Evolutionary conservation across 2,113 vertebrate species (phyloP).

Genomic region (Rhagologus leucostigma): DNA sequence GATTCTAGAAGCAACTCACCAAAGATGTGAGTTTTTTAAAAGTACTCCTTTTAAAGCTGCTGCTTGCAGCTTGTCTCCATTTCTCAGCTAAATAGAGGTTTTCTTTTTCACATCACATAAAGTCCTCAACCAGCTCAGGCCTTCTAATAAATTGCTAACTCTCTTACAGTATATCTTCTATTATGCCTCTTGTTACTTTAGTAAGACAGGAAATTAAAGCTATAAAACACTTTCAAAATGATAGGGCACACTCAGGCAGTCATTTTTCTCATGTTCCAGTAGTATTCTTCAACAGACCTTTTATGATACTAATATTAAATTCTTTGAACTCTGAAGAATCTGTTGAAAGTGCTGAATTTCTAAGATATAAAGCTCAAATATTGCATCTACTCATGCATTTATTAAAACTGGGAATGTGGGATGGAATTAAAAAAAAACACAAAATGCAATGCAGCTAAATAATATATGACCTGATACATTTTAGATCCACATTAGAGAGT

Average conservation of each 20-base stretch:
- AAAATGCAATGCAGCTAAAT: conserved; percentile 70
- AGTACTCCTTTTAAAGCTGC: conserved; percentile 44
- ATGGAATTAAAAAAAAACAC: conserved; percentile 59
- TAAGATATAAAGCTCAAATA: conserved; percentile 73
- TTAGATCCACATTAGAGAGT: conserved; percentile 67
- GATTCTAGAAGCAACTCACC: conserved; percentile 28
- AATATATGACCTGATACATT: conserved; percentile 74
- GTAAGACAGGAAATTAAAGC: conserved; percentile 84
- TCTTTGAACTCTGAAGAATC: conserved; percentile 77
- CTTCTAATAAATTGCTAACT: conserved; percentile 75
- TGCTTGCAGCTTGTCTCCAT: conserved; percentile 52
- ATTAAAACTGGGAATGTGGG: conserved; percentile 69
- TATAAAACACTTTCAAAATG: conserved; percentile 79
- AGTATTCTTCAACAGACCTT: conserved; percentile 80
- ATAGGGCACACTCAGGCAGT: conserved; percentile 72
- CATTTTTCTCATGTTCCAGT: conserved; percentile 76
- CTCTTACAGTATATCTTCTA: conserved; percentile 75
- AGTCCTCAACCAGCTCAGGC: conserved; percentile 66
- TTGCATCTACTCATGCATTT: conserved; percentile 72
- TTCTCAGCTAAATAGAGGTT: conserved; percentile 71
- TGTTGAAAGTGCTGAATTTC: conserved; percentile 74
- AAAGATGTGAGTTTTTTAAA: too few species aligned
- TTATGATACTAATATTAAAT: conserved; percentile 79
- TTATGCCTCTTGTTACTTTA: conserved; percentile 78
- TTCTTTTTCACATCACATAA: conserved; percentile 72